Conservation (phyloP, 2,113 vertebrate genomes). For the Clinocottus analis region DNA sequence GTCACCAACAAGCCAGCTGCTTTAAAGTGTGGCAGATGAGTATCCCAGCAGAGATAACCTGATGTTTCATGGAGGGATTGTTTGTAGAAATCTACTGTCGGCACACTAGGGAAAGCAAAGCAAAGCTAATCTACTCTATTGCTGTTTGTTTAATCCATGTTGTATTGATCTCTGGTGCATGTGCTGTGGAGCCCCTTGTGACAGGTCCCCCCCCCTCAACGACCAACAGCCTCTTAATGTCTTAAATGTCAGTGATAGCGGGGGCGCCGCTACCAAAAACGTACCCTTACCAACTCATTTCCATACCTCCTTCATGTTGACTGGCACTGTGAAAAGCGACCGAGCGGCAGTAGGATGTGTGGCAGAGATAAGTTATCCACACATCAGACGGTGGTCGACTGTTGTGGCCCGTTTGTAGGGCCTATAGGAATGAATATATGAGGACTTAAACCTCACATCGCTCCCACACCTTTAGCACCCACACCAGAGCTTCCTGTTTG, state of each 20-base stretch:
- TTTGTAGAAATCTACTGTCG: not conserved
- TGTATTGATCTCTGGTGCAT: slow-evolving; percentile 1
- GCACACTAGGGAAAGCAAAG: not conserved
- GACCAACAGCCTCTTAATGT: slow-evolving; percentile 17
- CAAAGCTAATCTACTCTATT: not conserved
- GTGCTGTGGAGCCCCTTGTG: not conserved
- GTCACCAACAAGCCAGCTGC: slow-evolving; percentile 5
- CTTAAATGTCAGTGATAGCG: slow-evolving; percentile 6
- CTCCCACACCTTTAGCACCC: not conserved
- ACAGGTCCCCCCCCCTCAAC: not conserved
- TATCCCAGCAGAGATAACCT: not conserved
- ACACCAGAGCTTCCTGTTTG: not conserved
- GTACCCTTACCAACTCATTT: not conserved
- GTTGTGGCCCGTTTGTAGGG: not conserved
- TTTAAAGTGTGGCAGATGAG: not conserved
- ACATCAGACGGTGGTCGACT: not conserved
- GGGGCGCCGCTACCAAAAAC: not conserved
- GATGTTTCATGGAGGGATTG: not conserved
- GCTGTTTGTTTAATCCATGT: slow-evolving; percentile 24
- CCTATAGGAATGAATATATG: not conserved
- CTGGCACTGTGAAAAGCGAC: not conserved
- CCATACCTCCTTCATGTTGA: slow-evolving; percentile 6
- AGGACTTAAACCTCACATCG: too few species aligned
- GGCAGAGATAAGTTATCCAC: slow-evolving; percentile 19
- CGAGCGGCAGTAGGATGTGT: slow-evolving; percentile 1